Conservation (phyloP, 2,888 invertebrate species). For the Calameuta filiformis region DNA sequence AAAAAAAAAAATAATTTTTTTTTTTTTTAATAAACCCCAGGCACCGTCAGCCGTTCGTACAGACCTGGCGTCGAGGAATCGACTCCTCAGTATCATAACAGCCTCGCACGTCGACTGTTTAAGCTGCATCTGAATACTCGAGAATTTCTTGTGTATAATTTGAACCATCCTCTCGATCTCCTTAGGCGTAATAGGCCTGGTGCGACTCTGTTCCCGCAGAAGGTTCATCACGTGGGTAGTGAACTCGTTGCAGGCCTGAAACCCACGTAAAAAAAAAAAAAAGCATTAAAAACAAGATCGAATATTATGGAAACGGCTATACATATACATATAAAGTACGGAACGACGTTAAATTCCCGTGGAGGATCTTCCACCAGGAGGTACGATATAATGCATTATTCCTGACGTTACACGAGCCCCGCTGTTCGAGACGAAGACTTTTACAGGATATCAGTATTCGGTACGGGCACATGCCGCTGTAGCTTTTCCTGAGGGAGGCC, state of each 20-base stretch:
- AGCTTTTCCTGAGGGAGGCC: constrained; percentile 61
- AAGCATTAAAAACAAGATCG: not conserved
- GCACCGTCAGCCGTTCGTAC: not conserved
- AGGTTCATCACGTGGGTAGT: constrained; percentile 99
- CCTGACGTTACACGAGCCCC: constrained; percentile 42
- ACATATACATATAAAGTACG: not conserved
- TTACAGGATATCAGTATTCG: constrained; percentile 64
- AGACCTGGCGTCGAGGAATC: constrained; percentile 78
- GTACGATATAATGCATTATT: constrained; percentile 58
- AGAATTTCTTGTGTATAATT: constrained; percentile 98
- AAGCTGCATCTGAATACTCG: constrained; percentile 97
- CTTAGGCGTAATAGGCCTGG: constrained; percentile 96
- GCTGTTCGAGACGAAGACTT: constrained; percentile 57
- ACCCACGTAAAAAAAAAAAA: not conserved
- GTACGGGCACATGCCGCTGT: constrained; percentile 48
- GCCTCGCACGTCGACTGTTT: constrained; percentile 99
- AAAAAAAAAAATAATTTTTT: not conserved
- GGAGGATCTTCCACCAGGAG: not conserved
- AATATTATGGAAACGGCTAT: not conserved
- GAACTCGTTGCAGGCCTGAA: constrained; percentile 97
- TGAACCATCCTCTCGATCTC: constrained; percentile 99
- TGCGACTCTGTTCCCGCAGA: constrained; percentile 94
- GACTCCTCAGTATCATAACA: constrained; percentile 96
- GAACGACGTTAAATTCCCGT: not conserved
- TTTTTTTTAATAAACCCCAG: not conserved